Evolutionary conservation across 2,113 vertebrate species (phyloP).

Genomic region (Sebastes fasciatus): DNA sequence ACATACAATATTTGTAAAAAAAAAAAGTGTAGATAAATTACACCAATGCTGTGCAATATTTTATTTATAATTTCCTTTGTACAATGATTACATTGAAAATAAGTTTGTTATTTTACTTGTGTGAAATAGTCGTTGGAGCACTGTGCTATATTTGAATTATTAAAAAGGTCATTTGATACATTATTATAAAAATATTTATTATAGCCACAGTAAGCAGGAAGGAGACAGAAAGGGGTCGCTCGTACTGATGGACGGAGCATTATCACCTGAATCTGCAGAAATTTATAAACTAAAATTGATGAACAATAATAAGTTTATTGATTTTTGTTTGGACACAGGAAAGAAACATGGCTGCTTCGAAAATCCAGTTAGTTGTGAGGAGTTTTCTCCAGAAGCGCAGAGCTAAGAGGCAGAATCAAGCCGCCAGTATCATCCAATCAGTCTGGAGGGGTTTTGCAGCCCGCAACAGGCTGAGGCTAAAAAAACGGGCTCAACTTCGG

Average conservation of each 20-base stretch:
- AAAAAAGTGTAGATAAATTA: not conserved
- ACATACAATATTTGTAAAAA: not conserved
- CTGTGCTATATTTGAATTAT: not conserved
- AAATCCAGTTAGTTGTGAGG: conserved; percentile 83
- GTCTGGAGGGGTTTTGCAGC: conserved; percentile 85
- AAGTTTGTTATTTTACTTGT: not conserved
- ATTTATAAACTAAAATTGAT: not conserved
- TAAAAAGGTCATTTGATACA: not conserved
- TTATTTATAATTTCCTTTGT: not conserved
- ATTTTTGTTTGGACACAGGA: conserved; percentile 75
- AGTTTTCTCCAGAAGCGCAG: conserved; percentile 80
- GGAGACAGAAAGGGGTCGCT: not conserved
- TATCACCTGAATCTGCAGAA: not conserved
- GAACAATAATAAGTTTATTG: not conserved
- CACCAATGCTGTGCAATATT: not conserved
- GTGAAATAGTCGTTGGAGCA: not conserved
- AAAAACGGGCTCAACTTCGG: conserved; percentile 77
- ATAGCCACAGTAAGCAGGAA: not conserved
- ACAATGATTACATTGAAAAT: not conserved
- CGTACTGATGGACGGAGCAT: not conserved
- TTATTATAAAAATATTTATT: not conserved
- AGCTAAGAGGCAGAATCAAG: conserved; percentile 70
- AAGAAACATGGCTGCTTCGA: conserved; percentile 84
- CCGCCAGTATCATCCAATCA: conserved; percentile 87
- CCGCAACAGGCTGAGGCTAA: conserved; percentile 72